Evolutionary conservation across 37 sponge, comb jelly and placozoan genomes (phyloP), one percentile per base, ranked within the genome.

Genomic region (Halichondria panicea): DNA sequence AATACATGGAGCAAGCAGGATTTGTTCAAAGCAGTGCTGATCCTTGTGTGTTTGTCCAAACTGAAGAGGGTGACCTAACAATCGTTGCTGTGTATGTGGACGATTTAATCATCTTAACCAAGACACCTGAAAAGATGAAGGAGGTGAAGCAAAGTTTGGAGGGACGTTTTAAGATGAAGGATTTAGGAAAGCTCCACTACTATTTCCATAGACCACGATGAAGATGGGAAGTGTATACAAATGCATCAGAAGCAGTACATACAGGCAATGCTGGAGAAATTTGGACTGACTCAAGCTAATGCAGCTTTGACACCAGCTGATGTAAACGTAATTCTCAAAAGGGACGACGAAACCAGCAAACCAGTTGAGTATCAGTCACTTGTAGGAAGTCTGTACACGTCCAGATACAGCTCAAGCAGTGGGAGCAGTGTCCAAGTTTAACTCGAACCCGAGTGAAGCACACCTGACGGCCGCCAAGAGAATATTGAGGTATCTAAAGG

Each of bases 171-270:
- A 59, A 72, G 46, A 81, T 81, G 82, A 81, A 81, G 42, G 73
- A 81, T 34, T 73, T 81, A 74, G 82, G 73, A 19, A 1, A 48
- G 27, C 73, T 81, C 11, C 74, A 81, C 39, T 81, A 81, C 19
- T 73, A 66, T 69, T 60, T 79, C n/a, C 41, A 53, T 85, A 54
- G 68, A 62, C 45, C 56, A 53, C 11, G 58, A 78, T 31, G 36
- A 78, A 56, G 67, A 45, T 18, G 38, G 39, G 34, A 34, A 43
- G 15, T 81, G 40, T 28, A 11, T 84, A 19, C 41, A 34, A 55
- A 34, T 84, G 52, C 85, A 84, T 42, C 85, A 84, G 78, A 68
- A 55, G 41, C 72, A 76, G 69, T 83, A 68, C 36, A 74, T 83
- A 42, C 43, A 28, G 62, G 35, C 21, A 6, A 36, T 83, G 55